Evolutionary conservation across 2,797 vertebrate genomes (phyloP).

Genomic region (Mustela erminea): DNA sequence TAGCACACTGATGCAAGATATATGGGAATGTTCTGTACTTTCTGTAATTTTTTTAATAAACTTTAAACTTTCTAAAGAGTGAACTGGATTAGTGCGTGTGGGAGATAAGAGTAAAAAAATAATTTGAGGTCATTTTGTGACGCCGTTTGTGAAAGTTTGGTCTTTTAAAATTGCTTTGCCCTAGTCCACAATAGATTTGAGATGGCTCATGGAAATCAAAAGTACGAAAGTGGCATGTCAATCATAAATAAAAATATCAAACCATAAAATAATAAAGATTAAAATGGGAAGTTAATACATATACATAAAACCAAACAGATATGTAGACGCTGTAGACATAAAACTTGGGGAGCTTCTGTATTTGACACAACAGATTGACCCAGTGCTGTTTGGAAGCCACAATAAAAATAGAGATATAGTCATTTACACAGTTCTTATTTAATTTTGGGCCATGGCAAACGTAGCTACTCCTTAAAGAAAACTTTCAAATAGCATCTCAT

Average conservation of each 20-base stretch:
- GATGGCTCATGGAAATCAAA: background rate
- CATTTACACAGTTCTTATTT: background rate
- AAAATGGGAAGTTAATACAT: background rate
- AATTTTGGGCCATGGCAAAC: background rate
- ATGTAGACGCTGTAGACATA: background rate
- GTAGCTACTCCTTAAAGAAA: background rate
- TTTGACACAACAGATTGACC: background rate
- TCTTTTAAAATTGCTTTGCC: conserved; percentile 19
- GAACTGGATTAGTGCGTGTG: background rate
- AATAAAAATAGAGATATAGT: background rate
- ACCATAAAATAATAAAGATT: background rate
- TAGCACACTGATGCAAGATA: background rate
- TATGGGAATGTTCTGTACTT: background rate
- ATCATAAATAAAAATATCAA: conserved; percentile 11
- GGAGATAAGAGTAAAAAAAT: background rate
- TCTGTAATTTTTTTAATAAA: background rate
- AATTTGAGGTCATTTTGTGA: background rate
- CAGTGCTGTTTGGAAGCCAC: background rate
- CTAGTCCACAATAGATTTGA: background rate
- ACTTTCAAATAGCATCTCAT: background rate
- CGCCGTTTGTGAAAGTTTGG: background rate
- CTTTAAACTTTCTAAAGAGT: background rate
- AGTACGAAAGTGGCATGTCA: background rate
- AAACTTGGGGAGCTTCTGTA: background rate
- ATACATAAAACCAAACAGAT: background rate